Conservation (phyloP, 2,888 invertebrate genomes). For the Agriopis leucophaearia region DNA sequence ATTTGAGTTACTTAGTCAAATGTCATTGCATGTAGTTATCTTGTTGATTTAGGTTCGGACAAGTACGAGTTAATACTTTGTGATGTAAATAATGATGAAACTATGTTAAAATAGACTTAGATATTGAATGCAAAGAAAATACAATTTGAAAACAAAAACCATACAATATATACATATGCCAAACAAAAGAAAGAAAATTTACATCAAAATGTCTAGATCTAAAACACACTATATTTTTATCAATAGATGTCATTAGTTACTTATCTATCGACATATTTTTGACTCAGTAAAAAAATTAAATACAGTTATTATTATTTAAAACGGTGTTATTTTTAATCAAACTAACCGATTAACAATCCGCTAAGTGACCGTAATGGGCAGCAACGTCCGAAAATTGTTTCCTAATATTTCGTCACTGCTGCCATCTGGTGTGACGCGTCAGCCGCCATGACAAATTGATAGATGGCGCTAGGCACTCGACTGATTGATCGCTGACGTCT, state of each 20-base stretch:
- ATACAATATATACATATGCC: too few relatives aligned
- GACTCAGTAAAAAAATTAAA: background rate
- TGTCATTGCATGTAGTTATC: slow-evolving; percentile 39
- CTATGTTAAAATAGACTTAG: background rate
- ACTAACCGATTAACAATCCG: slow-evolving; percentile 30
- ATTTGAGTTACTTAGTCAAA: slow-evolving; percentile 40
- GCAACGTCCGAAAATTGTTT: slow-evolving; percentile 75
- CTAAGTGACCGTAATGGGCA: slow-evolving; percentile 47
- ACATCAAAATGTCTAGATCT: too few relatives aligned
- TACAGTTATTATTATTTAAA: too few relatives aligned
- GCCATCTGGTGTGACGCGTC: slow-evolving; percentile 77
- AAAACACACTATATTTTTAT: too few relatives aligned
- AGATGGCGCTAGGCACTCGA: slow-evolving; percentile 78
- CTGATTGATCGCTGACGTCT: slow-evolving; percentile 82
- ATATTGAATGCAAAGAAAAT: too few relatives aligned
- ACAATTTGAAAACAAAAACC: too few relatives aligned
- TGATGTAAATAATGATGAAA: background rate
- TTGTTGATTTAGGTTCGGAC: slow-evolving; percentile 19
- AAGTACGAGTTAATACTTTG: background rate
- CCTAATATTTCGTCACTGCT: slow-evolving; percentile 77
- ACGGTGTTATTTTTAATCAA: background rate
- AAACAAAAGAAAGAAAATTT: too few relatives aligned
- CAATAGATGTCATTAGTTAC: too few relatives aligned
- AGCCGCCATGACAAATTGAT: slow-evolving; percentile 78
- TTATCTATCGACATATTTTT: too few relatives aligned